These are phyloP conservation scores for Lophius piscatorius DNA, from an alignment of 2,113 vertebrate species.

Conservation along the genomic window DNA sequence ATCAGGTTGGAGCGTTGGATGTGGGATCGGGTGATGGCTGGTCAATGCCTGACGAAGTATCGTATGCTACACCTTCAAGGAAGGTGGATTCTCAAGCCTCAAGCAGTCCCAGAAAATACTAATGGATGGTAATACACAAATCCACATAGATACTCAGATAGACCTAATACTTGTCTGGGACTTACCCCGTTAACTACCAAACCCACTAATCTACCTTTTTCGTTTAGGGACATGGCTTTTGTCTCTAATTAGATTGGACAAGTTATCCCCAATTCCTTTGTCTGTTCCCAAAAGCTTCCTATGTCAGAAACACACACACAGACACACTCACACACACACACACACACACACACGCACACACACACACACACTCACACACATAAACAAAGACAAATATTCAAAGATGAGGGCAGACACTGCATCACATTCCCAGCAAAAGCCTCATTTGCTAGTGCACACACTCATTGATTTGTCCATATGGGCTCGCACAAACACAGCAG, in stretches of 20 bases:
- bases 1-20: slow-evolving; percentile 57
- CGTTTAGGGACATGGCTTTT: no score
- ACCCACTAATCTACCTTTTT: no score
- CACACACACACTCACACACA: no score
- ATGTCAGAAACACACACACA: no score
- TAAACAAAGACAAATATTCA: slow-evolving; percentile 27
- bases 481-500: slow-evolving; percentile 55
- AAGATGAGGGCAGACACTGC: slow-evolving; percentile 22
- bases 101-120: slow-evolving; percentile 61
- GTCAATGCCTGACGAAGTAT: slow-evolving; percentile 80
- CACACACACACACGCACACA: no score
- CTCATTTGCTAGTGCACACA: slow-evolving; percentile 32
- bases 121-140: slow-evolving; percentile 38
- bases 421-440: slow-evolving; percentile 36
- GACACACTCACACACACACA: no score
- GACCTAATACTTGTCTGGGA: neutral
- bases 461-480: slow-evolving; percentile 63
- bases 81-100: slow-evolving; percentile 73
- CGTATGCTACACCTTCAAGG: slow-evolving; percentile 75
- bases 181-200: no score
- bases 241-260: no score
- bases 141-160: neutral
- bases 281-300: no score
- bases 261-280: no score
- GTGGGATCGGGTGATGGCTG: slow-evolving; percentile 76